Base-by-base conservation (phyloP, 1,140 invertebrate genomes). In the Temnothorax curvispinosus region DNA sequence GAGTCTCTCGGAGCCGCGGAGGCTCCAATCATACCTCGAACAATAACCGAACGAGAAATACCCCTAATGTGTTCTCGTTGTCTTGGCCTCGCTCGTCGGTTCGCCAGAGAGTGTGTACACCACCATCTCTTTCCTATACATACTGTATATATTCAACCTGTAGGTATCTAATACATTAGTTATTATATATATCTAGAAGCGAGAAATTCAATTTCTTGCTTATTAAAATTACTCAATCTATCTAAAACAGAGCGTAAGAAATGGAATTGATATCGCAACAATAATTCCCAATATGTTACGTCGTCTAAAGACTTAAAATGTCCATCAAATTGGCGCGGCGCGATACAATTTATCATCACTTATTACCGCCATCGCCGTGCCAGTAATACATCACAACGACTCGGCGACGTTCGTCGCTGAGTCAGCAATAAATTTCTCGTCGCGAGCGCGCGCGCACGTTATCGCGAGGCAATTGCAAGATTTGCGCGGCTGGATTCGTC, bases 31-130 rank as follows among this genome's bases (percentile, higher is more conserved):
- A 87, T 92, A 76, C 88, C 74, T 91, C 86, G 86, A 94, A 93
- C 92, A 93, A 94, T 93, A 94, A 94, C 91, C 89, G 86, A 93
- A 93, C 92, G 92, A 86, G 89, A 92, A 92, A 87, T 88, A 80
- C 86, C 78, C 88, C 85, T 89, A 91, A 93, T 90, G 75, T 78
- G 74, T 75, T 82, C 76, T 64, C 80, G 62, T 85, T 72, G 69
- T 52, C 54, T 74, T 64, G 80, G 69, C 77, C 81, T 80, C 86
- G 77, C 72, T 50, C 77, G 62, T 86, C 81, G 69, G 50, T 85
- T 87, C n/a, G 80, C 80, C 67, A 27, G 65, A 38, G 38, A 27
- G 27, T 27, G 27, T 18, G 21, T 47, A 35, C 38, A 35, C 38
- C 56, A 56, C 15, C 27, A 13, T 75, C 13, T 56, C 56, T 58